Conservation (phyloP, 2,888 invertebrate species). For the Limnephilus marmoratus region DNA sequence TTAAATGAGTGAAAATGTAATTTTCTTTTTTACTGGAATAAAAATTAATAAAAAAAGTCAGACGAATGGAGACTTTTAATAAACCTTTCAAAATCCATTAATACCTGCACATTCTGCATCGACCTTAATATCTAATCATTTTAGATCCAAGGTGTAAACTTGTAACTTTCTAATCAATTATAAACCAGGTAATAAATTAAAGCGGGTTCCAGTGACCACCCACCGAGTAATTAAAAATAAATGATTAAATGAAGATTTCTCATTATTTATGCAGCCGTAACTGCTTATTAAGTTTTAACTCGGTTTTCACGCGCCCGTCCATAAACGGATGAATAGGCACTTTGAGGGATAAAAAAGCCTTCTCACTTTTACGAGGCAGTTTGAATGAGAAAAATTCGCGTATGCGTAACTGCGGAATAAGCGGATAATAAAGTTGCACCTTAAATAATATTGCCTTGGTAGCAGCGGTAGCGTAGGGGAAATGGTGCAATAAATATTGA, state of each 20-base stretch:
- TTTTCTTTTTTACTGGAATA: no score
- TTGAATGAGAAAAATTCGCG: slow-evolving; percentile 29
- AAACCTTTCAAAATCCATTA: no score
- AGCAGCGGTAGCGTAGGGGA: not conserved
- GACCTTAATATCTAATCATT: not conserved
- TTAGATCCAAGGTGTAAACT: not conserved
- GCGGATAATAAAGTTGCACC: slow-evolving; percentile 46
- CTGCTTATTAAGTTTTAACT: not conserved
- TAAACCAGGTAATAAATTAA: not conserved
- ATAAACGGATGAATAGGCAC: not conserved
- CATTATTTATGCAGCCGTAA: not conserved
- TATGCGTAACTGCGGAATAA: slow-evolving; percentile 34
- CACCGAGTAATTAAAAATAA: not conserved
- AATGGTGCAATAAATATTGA: not conserved
- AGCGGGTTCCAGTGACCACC: not conserved
- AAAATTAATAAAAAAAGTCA: no score
- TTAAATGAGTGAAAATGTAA: no score
- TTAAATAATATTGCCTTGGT: slow-evolving; percentile 38
- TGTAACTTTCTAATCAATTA: not conserved
- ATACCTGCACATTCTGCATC: not conserved
- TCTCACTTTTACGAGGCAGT: slow-evolving; percentile 11
- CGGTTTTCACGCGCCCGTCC: not conserved
- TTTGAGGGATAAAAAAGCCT: slow-evolving; percentile 11
- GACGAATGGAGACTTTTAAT: not conserved
- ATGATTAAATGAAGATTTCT: not conserved